A percentile compares a stretch with the other conserved stretches of the same genome.
phyloP scores from a whole-genome alignment of 2,888 invertebrate genomes.

The Oscheius sp. region DNA sequence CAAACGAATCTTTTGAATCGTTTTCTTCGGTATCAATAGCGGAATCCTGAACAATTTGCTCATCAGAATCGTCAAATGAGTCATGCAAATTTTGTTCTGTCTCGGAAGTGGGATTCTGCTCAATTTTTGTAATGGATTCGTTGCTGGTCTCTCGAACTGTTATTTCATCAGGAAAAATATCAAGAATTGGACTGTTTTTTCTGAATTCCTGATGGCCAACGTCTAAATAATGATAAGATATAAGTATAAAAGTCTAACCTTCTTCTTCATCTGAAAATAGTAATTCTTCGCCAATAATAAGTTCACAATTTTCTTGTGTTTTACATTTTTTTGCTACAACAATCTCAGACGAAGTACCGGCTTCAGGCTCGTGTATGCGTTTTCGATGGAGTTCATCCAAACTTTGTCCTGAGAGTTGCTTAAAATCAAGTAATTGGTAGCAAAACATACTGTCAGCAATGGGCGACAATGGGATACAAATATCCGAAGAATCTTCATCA shows the following conservation, averaged over 20 bases:
- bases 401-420: background rate
- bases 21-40: background rate
- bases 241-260: background rate
- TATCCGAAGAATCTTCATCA: background rate
- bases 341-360: no score
- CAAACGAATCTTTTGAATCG: background rate
- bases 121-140: background rate
- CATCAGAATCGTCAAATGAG: background rate
- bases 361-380: no score
- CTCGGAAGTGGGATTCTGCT: background rate
- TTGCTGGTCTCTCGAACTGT: background rate
- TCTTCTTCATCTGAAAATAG: background rate
- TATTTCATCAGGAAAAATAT: background rate
- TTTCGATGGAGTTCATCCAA: no score
- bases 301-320: background rate
- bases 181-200: background rate
- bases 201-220: background rate
- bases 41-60: no score
- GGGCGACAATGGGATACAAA: constrained; percentile 1
- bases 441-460: background rate
- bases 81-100: background rate
- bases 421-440: background rate
- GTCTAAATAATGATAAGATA: no score
- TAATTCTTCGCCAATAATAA: background rate
- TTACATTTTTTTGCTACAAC: no score